Percentiles rank a stretch among this genome's conserved stretches.
Conservation (phyloP, 2,888 invertebrate species). For the Athalia cordata region DNA sequence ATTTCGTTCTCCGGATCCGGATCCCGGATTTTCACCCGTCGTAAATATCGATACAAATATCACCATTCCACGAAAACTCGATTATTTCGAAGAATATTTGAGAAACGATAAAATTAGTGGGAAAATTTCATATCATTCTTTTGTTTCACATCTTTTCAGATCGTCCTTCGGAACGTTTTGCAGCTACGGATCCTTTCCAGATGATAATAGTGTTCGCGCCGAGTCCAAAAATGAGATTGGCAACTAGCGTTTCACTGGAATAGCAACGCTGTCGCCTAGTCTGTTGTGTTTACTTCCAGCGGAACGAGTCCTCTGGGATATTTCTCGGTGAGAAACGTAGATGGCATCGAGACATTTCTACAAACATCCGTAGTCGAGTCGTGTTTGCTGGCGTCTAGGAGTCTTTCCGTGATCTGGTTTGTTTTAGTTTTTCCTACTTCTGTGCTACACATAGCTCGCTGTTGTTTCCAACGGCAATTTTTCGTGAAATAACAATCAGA, state of each 20-base stretch:
- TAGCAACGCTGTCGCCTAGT: constrained; percentile 6
- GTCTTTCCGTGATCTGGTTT: not conserved
- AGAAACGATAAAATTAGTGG: not conserved
- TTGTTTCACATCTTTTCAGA: not conserved
- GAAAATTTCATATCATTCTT: not conserved
- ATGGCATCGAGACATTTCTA: constrained; percentile 34
- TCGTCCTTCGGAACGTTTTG: not conserved
- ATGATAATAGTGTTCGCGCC: constrained; percentile 25
- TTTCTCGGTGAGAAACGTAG: constrained; percentile 18
- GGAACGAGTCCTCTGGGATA: constrained; percentile 32
- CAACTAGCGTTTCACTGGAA: constrained; percentile 34
- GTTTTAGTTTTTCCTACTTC: not conserved
- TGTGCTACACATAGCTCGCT: not conserved
- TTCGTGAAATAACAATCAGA: constrained; percentile 19
- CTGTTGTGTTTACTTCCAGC: constrained; percentile 28
- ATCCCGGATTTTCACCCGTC: not conserved
- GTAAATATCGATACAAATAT: not conserved
- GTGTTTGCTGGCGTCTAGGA: too few species aligned
- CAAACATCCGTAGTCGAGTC: constrained; percentile 8
- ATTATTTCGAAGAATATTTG: too few species aligned
- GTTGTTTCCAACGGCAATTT: not conserved
- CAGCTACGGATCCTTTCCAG: not conserved
- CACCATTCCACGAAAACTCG: too few species aligned
- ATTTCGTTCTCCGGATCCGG: too few species aligned
- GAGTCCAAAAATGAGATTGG: constrained; percentile 27